phyloP scores from a whole-genome alignment of 2,888 invertebrate genomes.

The Stomorhina lunata region DNA sequence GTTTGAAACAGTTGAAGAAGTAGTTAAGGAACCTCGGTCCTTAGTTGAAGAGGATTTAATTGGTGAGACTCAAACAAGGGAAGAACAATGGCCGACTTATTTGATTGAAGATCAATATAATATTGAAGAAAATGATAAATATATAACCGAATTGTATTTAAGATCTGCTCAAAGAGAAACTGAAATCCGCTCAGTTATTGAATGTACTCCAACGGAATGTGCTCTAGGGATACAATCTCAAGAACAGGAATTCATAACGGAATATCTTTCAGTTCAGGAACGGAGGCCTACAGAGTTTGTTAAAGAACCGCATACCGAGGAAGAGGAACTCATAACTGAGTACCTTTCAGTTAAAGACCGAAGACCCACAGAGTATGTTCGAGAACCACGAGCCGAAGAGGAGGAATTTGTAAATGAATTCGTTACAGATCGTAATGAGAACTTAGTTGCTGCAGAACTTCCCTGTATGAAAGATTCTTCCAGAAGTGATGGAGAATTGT shows the following conservation, averaged over 20 bases:
- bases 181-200: no score
- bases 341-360: neutral
- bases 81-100: neutral
- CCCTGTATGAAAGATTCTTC: neutral
- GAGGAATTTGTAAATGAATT: neutral
- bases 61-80: no score
- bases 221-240: no score
- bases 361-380: neutral
- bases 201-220: no score
- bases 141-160: no score
- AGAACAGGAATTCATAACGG: neutral
- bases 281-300: neutral
- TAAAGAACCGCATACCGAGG: neutral
- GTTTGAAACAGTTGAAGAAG: neutral
- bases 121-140: no score
- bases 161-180: no score
- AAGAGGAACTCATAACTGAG: neutral
- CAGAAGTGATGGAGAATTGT: neutral
- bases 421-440: neutral
- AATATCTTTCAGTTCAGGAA: neutral
- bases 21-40: no score
- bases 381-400: neutral
- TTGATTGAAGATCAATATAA: neutral
- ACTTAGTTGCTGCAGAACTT: neutral
- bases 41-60: no score